Evolutionary conservation across 2,797 vertebrate genomes (phyloP).

Genomic region (Mormyrops boulengeri): DNA sequence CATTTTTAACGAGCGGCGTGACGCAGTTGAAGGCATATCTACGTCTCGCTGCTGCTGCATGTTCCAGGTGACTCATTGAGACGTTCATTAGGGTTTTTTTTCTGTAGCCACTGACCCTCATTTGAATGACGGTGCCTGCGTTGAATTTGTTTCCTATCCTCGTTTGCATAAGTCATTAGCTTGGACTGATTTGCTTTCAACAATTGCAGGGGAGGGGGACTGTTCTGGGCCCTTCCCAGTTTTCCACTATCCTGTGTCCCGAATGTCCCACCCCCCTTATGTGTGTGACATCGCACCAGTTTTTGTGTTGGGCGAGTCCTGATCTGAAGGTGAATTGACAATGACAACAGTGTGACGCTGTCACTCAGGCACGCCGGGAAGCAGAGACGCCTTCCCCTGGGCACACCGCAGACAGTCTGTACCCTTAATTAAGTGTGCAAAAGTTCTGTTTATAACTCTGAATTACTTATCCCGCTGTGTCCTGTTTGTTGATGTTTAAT

Average conservation of each 20-base stretch:
- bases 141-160: neutral
- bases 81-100: neutral
- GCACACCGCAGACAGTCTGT: constrained; percentile 55
- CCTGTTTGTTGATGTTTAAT: constrained; percentile 42
- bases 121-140: neutral
- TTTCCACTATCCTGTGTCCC: neutral
- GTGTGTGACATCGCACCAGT: neutral
- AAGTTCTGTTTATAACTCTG: constrained; percentile 59
- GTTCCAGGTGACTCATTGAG: neutral
- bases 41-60: neutral
- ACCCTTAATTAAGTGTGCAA: constrained; percentile 63
- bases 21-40: neutral
- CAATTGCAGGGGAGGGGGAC: neutral
- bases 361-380: neutral
- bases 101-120: neutral
- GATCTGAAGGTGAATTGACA: constrained; percentile 34
- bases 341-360: constrained; percentile 42
- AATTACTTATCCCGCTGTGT: constrained; percentile 45
- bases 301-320: neutral
- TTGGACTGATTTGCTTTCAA: neutral
- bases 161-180: neutral
- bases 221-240: neutral
- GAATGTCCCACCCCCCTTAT: neutral
- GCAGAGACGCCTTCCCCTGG: constrained; percentile 42
- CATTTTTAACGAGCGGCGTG: neutral